Evolutionary conservation across 2,888 invertebrate species (phyloP).

Genomic region (Pseudococcus viburni): DNA sequence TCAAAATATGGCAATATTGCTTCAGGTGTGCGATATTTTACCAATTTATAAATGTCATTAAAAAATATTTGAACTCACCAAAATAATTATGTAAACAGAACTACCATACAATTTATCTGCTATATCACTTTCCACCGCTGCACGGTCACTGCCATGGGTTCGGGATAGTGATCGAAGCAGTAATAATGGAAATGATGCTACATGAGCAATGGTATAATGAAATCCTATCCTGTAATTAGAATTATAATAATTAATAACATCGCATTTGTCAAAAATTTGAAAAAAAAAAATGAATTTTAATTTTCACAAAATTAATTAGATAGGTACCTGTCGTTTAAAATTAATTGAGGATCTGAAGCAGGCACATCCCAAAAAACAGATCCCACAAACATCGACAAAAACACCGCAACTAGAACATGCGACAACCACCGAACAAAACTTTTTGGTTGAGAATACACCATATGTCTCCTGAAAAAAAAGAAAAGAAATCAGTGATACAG

Average conservation of each 20-base stretch:
- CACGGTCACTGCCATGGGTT: conserved; percentile 72
- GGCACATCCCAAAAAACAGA: conserved; percentile 93
- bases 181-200: conserved; percentile 85
- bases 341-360: conserved; percentile 79
- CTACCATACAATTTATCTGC: conserved; percentile 85
- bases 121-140: conserved; percentile 84
- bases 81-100: conserved; percentile 83
- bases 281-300: too few relatives aligned
- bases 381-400: conserved; percentile 87
- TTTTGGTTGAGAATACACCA: conserved; percentile 87
- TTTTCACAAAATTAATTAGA: too few relatives aligned
- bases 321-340: conserved; percentile 69
- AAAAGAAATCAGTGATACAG: too few relatives aligned
- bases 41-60: background rate
- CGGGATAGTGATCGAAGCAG: conserved; percentile 76
- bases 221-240: conserved; percentile 79
- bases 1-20: too few relatives aligned
- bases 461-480: conserved; percentile 70
- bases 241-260: background rate
- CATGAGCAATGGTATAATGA: conserved; percentile 85
- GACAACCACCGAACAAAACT: conserved; percentile 85
- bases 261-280: too few relatives aligned
- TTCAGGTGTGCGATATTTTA: too few relatives aligned
- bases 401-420: conserved; percentile 83
- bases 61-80: conserved; percentile 75